Conservation (phyloP, 2,797 vertebrate genomes). For the Siniperca undulata region DNA sequence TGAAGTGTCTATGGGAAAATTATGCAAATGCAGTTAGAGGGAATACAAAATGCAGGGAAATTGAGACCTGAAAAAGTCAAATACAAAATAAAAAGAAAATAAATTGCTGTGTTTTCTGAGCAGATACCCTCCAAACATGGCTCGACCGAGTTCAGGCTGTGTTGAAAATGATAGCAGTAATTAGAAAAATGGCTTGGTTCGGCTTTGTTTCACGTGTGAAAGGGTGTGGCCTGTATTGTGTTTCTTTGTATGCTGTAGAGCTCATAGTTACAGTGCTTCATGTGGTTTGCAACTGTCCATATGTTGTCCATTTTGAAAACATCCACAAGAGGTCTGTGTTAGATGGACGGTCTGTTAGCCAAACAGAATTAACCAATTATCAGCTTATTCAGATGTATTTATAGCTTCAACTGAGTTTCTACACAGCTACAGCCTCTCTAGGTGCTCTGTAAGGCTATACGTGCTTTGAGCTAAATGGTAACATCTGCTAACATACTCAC, state of each 20-base stretch:
- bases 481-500: not conserved
- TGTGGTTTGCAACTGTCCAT: conserved; percentile 28
- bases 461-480: conserved; percentile 1
- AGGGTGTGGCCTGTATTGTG: conserved; percentile 49
- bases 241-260: conserved; percentile 30
- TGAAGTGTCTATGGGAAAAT: conserved; percentile 79
- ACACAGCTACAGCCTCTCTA: not conserved
- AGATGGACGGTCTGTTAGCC: not conserved
- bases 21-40: conserved; percentile 72
- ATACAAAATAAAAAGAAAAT: conserved; percentile 53
- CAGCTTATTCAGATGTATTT: not conserved
- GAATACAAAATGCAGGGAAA: conserved; percentile 64
- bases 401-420: not conserved
- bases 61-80: conserved; percentile 68
- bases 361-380: not conserved
- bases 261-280: conserved; percentile 10
- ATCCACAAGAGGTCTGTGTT: not conserved
- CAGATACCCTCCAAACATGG: conserved; percentile 59
- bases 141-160: conserved; percentile 20
- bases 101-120: conserved; percentile 46
- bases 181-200: conserved; percentile 54
- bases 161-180: conserved; percentile 60
- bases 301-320: conserved; percentile 30
- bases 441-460: not conserved
- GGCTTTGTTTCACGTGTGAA: conserved; percentile 46